Conservation (phyloP, 2,113 vertebrate genomes). For the Falco punctatus region DNA sequence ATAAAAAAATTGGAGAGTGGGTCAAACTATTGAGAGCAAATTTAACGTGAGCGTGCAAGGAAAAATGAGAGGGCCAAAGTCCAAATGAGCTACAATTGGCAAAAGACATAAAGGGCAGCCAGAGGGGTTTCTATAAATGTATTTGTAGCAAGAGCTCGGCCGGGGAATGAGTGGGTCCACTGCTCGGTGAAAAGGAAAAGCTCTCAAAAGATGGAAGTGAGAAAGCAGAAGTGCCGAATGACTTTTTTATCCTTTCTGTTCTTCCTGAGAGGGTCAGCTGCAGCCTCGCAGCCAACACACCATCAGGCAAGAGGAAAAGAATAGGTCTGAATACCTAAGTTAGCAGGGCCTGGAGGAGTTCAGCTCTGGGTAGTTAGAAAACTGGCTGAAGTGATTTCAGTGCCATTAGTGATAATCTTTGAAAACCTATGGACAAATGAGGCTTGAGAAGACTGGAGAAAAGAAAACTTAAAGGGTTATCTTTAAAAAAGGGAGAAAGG, state of each 20-base stretch:
- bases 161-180: constrained; percentile 11
- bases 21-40: not conserved
- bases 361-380: not conserved
- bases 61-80: constrained; percentile 35
- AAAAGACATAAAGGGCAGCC: constrained; percentile 29
- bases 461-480: not conserved
- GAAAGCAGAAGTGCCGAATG: constrained; percentile 41
- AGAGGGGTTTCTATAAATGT: constrained; percentile 16
- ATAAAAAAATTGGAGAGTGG: constrained; percentile 9
- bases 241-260: constrained; percentile 15
- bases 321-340: not conserved
- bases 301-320: not conserved
- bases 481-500: not conserved
- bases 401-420: constrained; percentile 43
- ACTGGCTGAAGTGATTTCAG: constrained; percentile 27
- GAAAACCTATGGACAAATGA: constrained; percentile 48
- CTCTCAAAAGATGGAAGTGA: constrained; percentile 40
- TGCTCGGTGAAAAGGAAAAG: constrained; percentile 12
- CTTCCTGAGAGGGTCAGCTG: constrained; percentile 30
- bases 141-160: constrained; percentile 20
- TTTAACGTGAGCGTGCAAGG: constrained; percentile 20
- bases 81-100: constrained; percentile 48
- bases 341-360: constrained; percentile 23
- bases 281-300: not conserved
- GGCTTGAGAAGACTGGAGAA: constrained; percentile 12